phyloP scores from a whole-genome alignment of 2,888 invertebrate species.

The Dyspetes luteomarginatus region DNA sequence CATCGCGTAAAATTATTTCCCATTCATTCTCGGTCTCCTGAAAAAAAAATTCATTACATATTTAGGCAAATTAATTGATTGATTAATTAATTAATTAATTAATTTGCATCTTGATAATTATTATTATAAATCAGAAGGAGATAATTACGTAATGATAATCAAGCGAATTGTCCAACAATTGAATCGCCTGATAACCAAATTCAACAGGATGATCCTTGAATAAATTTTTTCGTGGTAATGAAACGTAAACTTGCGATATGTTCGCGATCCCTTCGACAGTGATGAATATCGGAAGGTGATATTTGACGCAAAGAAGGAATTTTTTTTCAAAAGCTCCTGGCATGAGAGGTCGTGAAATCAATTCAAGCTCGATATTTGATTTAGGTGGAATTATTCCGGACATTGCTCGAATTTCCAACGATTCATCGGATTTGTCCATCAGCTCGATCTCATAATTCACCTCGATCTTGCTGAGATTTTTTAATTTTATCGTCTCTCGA shows the following conservation, averaged over 20 bases:
- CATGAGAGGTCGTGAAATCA: conserved; percentile 85
- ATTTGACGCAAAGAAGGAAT: conserved; percentile 79
- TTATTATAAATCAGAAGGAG: background rate
- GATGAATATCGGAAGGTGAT: conserved; percentile 83
- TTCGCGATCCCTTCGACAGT: conserved; percentile 86
- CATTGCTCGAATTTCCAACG: conserved; percentile 46
- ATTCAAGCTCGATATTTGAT: conserved; percentile 59
- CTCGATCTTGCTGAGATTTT: conserved; percentile 84
- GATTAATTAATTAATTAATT: too few relatives aligned
- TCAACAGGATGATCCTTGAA: conserved; percentile 77
- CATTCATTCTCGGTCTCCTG: conserved; percentile 74
- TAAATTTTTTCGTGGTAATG: conserved; percentile 83
- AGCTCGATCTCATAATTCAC: conserved; percentile 84
- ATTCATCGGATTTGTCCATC: conserved; percentile 72
- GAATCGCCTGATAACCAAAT: conserved; percentile 85
- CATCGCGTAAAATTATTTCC: conserved; percentile 81
- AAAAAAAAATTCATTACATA: background rate
- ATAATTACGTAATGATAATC: conserved; percentile 36
- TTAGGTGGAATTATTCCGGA: conserved; percentile 19
- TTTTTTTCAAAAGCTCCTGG: conserved; percentile 85
- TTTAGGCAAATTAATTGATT: too few relatives aligned
- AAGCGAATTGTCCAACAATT: conserved; percentile 55
- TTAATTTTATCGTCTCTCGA: conserved; percentile 79
- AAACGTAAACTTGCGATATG: conserved; percentile 86
- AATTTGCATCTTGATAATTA: background rate